Percentiles rank a stretch among this genome's conserved stretches.
Evolutionary conservation across 1,140 invertebrate species (phyloP).

Genomic region (Drosophila serrata): DNA sequence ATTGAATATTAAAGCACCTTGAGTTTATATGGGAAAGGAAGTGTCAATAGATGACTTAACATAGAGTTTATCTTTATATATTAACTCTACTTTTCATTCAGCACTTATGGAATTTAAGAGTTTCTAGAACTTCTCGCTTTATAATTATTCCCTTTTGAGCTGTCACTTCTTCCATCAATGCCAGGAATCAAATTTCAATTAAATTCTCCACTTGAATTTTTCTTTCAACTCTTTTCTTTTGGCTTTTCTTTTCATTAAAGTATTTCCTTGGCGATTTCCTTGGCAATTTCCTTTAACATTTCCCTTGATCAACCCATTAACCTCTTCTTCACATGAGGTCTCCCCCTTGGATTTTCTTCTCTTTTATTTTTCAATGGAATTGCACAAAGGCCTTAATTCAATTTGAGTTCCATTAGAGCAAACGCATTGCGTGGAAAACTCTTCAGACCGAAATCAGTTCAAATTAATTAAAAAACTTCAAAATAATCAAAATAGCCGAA

Average conservation of each 20-base stretch:
- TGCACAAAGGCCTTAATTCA: slow-evolving; percentile 65
- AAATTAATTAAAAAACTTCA: slow-evolving; percentile 72
- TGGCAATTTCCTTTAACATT: slow-evolving; percentile 1
- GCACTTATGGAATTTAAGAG: background rate
- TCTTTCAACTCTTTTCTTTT: slow-evolving; percentile 20
- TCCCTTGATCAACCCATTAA: slow-evolving; percentile 23
- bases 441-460: slow-evolving; percentile 54
- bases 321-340: slow-evolving; percentile 30
- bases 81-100: slow-evolving; percentile 1
- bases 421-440: slow-evolving; percentile 58
- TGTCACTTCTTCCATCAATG: background rate
- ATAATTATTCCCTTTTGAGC: background rate
- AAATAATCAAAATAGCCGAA: slow-evolving; percentile 49
- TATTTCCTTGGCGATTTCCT: slow-evolving; percentile 15
- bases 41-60: background rate
- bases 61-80: too few species aligned
- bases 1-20: slow-evolving; percentile 2
- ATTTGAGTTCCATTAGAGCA: slow-evolving; percentile 67
- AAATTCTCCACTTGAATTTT: slow-evolving; percentile 5
- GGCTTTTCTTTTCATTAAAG: background rate
- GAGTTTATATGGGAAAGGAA: slow-evolving; percentile 1
- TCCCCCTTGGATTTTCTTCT: background rate
- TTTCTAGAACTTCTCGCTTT: background rate
- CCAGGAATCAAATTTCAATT: slow-evolving; percentile 40
- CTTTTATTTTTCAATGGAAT: slow-evolving; percentile 18